Conservation (phyloP, 2,113 vertebrate genomes). For the Clinocottus analis region DNA sequence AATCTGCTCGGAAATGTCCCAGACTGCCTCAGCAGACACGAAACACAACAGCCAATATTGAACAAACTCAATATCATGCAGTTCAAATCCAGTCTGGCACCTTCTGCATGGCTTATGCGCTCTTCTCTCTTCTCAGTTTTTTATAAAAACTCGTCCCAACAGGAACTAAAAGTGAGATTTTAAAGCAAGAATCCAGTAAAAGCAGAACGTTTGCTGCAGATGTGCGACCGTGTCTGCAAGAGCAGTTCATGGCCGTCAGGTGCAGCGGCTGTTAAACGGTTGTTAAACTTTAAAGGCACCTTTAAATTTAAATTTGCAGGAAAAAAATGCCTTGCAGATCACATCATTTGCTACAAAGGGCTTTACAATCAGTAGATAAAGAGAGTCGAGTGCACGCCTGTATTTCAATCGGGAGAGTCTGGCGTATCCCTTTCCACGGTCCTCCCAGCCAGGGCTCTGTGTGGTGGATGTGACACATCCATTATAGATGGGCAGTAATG, state of each 20-base stretch:
- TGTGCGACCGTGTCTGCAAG: background rate
- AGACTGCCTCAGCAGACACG: no score
- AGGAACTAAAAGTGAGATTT: no score
- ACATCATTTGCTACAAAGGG: background rate
- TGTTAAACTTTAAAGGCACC: background rate
- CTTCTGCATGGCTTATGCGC: background rate
- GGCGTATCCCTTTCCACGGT: constrained; percentile 68
- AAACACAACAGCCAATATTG: background rate
- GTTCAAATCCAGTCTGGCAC: background rate
- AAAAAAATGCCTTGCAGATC: background rate
- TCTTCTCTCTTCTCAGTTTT: no score
- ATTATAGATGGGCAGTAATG: constrained; percentile 81
- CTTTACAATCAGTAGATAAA: background rate
- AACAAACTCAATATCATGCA: background rate
- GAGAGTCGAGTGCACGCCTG: constrained; percentile 11
- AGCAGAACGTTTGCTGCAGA: background rate
- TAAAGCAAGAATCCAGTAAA: background rate
- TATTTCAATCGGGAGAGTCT: constrained; percentile 38
- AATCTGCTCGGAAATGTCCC: background rate
- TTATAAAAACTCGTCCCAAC: no score
- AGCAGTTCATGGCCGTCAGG: background rate
- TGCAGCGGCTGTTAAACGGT: background rate
- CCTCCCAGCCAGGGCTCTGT: constrained; percentile 43
- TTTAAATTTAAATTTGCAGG: background rate
- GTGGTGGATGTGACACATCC: constrained; percentile 63